Evolutionary conservation across 2,888 invertebrate genomes (phyloP).

Genomic region (Lycia hirtaria): DNA sequence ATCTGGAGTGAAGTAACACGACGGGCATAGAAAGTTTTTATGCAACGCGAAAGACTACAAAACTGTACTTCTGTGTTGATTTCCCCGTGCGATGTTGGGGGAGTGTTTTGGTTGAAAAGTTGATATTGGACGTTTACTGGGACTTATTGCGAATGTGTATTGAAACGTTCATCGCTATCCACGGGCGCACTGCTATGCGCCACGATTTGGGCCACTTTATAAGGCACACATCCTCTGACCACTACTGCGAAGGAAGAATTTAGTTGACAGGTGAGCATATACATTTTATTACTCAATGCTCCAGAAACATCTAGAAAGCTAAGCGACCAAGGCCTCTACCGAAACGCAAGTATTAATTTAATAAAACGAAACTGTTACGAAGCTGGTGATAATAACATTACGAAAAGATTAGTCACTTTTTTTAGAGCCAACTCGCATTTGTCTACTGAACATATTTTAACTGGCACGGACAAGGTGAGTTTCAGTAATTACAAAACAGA

Average conservation of each 20-base stretch:
- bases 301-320: constrained; percentile 36
- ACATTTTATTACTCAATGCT: constrained; percentile 18
- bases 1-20: constrained; percentile 78
- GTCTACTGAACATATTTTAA: constrained; percentile 11
- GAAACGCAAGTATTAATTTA: constrained; percentile 7
- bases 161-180: constrained; percentile 84
- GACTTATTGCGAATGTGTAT: constrained; percentile 85
- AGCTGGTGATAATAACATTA: not conserved
- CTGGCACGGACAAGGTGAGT: constrained; percentile 11
- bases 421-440: constrained; percentile 3
- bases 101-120: constrained; percentile 74
- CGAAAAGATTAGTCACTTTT: constrained; percentile 24
- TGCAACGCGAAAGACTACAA: constrained; percentile 51
- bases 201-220: constrained; percentile 90
- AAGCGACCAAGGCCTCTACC: constrained; percentile 17
- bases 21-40: constrained; percentile 31
- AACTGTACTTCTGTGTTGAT: constrained; percentile 71
- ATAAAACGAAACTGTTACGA: constrained; percentile 8
- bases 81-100: constrained; percentile 79
- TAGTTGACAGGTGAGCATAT: constrained; percentile 71
- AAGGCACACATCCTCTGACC: constrained; percentile 91
- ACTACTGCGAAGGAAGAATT: constrained; percentile 89
- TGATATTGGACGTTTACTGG: constrained; percentile 68
- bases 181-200: constrained; percentile 91
- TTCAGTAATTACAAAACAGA: not conserved